Evolutionary conservation across 2,888 invertebrate genomes (phyloP).

Genomic region (Erebia ligea): DNA sequence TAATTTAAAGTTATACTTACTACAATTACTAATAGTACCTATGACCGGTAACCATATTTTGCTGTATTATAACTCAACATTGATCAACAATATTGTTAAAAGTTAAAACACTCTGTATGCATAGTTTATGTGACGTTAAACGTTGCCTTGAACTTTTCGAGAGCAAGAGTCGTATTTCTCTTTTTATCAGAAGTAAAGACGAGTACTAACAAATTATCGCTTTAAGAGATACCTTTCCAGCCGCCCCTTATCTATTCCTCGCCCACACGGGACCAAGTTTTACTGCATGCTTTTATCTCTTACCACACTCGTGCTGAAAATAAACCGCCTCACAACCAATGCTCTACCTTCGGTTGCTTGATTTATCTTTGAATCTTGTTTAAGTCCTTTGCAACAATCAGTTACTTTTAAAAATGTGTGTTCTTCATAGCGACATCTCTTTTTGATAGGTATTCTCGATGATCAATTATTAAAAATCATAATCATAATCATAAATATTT

Average conservation of each 20-base stretch:
- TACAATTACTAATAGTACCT: too few relatives aligned
- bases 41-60: too few relatives aligned
- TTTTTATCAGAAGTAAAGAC: conserved; percentile 59
- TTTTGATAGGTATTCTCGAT: not conserved
- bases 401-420: not conserved
- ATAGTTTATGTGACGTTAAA: conserved; percentile 37
- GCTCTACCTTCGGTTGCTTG: conserved; percentile 22
- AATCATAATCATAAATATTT: too few relatives aligned
- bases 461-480: too few relatives aligned
- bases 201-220: conserved; percentile 73
- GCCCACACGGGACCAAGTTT: conserved; percentile 70
- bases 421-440: not conserved
- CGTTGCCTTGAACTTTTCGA: conserved; percentile 50
- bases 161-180: conserved; percentile 49
- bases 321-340: conserved; percentile 49
- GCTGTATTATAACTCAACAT: too few relatives aligned
- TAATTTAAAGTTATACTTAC: too few relatives aligned
- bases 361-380: conserved; percentile 23
- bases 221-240: conserved; percentile 65
- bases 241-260: conserved; percentile 64
- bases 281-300: conserved; percentile 71
- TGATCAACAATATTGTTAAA: not conserved
- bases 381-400: conserved; percentile 1
- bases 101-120: not conserved
- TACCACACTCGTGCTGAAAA: conserved; percentile 71